Percentiles rank a stretch among this genome's conserved stretches.
These are phyloP conservation scores for Thamnophis sirtalis DNA, from an alignment of 2,113 vertebrate genomes.

Conservation along the genomic window DNA sequence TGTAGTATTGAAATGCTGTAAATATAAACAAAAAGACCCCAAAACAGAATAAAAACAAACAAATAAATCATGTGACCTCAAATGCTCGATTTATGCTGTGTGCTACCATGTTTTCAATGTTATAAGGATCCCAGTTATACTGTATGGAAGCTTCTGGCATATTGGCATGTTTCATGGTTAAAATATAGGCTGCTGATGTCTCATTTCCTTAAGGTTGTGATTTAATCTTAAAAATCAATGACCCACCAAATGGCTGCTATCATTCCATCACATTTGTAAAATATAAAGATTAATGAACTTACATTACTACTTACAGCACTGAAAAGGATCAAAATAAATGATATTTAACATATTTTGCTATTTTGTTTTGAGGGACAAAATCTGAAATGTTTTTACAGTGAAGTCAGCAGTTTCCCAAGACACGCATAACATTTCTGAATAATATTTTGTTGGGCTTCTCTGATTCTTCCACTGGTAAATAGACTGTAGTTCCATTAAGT, in stretches of 20 bases:
- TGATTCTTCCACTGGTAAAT: too few species aligned
- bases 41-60: neutral
- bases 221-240: conserved; percentile 2
- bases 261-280: neutral
- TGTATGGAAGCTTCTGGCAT: neutral
- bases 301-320: neutral
- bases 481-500: too few species aligned
- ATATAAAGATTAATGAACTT: neutral
- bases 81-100: neutral
- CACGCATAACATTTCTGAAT: neutral
- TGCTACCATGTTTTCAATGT: neutral
- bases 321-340: neutral
- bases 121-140: neutral
- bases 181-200: neutral
- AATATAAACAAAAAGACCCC: neutral
- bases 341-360: neutral
- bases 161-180: neutral
- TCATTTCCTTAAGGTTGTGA: neutral
- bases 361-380: too few species aligned
- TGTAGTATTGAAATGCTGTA: neutral
- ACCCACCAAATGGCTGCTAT: neutral
- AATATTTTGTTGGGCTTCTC: too few species aligned
- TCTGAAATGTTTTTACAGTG: neutral
- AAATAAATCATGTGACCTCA: neutral
- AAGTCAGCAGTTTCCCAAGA: neutral